Base-by-base conservation (phyloP, 2,797 vertebrate species). In the Chelon auratus region DNA sequence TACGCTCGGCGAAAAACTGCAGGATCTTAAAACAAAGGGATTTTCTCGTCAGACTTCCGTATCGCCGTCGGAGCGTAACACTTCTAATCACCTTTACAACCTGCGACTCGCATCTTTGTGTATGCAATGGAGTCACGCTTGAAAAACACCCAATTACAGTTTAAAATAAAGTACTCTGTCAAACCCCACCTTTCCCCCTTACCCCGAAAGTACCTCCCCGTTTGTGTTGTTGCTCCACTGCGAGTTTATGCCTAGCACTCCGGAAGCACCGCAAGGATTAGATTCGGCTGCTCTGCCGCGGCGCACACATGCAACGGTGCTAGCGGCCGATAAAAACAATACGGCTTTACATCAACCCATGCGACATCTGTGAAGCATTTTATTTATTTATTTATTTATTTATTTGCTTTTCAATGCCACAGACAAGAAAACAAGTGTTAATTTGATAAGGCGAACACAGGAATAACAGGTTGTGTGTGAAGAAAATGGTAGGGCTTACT, bases 401-500 rank as follows among this genome's bases (percentile, higher is more conserved):
- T 48, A 7, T 50, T 37, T 40, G 52, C 52, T 39, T 47, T 42
- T 33, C 30, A 6, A 33, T 33, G 74, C 79, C 69, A 65, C 72
- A 73, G 75, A 88, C 75, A 68, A 42, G 42, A 77, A 82, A 53
- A 66, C 62, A 60, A 81, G 58, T 75, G 75, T 83, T 75, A 88
- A 83, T 85, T 33, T 80, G 75, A 89, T 83, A 84, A 85, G 76
- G 89, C 82, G 82, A 76, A 91, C 82, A 91, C 85, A 91, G 63
- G 68, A 68, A 63, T 71, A 30, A 78, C 52, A 22, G 61, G 50
- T 37, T 77, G 79, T 51, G 79, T 82, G 85, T 91, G 85, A 74
- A 87, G 91, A 94, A 93, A 93, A 94, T 93, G 91, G 92, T 90
- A 93, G 92, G 91, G 93, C 91, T 92, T 91, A 50, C 82, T 78